Base-by-base conservation (phyloP, 1,140 invertebrate genomes). In the Drosophila dunni region DNA sequence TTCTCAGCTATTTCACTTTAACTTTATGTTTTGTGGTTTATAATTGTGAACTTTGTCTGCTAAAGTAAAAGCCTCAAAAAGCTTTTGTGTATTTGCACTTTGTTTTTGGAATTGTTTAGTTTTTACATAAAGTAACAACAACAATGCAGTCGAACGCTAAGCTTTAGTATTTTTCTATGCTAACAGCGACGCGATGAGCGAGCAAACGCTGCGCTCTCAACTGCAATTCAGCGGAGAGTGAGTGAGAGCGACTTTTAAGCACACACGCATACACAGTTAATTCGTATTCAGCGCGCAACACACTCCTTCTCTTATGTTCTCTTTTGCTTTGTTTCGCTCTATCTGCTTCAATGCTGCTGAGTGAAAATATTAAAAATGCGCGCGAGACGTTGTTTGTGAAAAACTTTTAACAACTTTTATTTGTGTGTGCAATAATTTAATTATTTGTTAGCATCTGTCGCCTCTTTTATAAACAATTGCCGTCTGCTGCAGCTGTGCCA, bases 281-380 rank as follows among this genome's bases (percentile, higher is more conserved):
- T 53, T 13, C 29, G 9, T 40, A 56, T 56, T 56, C 53, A 56
- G n/a, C 61, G 29, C 61, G 48, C 44, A 29, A 65, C 67, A 13
- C 38, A 29, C 63, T 58, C 58, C 29, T 34, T 60, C 40, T 58
- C 34, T 69, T 42, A 66, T 13, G 46, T 57, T 58, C 53, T 48
- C 66, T 67, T 65, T 60, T 50, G 34, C 60, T 75, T 36, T 62
- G 56, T 51, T 38, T 15, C 54, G 29, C 70, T 69, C 79, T 65
- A 29, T 29, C 65, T 34, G 40, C 44, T 46, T 40, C 53, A 56
- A 13, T 29, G 33, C 51, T 53, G 57, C 29, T 67, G 68, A 78
- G 73, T 78, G 83, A 83, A 86, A 86, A 82, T 79, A 63, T 88
- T 60, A 77, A 77, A 75, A 86, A 88, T 80, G 84, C 83, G 83